A percentile compares a stretch with the other conserved stretches of the same genome.
Conservation (phyloP, 2,888 invertebrate genomes). For the Eupithecia subfuscata region DNA sequence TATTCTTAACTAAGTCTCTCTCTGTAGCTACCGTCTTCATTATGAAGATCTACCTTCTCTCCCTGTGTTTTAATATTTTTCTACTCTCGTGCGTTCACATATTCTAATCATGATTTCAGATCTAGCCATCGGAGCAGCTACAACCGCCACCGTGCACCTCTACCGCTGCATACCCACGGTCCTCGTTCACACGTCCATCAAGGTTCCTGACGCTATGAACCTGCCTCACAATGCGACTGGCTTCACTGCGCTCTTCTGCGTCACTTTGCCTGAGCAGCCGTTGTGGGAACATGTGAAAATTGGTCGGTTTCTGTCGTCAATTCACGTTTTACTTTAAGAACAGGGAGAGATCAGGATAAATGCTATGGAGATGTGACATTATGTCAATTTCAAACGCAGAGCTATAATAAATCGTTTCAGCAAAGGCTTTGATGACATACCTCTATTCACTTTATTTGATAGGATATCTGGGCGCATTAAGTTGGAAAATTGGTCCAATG, state of each 20-base stretch:
- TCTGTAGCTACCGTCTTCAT: not conserved
- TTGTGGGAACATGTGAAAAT: slow-evolving; percentile 61
- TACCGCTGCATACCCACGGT: slow-evolving; percentile 76
- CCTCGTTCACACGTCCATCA: slow-evolving; percentile 58
- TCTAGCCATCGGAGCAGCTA: slow-evolving; percentile 84
- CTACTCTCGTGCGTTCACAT: not conserved
- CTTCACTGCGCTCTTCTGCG: slow-evolving; percentile 71
- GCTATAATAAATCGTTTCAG: too few relatives aligned
- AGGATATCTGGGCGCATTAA: too few relatives aligned
- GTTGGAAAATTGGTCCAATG: too few relatives aligned
- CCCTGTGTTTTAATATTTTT: not conserved
- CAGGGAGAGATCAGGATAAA: too few relatives aligned
- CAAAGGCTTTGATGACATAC: too few relatives aligned
- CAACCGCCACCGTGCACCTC: slow-evolving; percentile 82
- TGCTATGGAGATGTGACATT: too few relatives aligned
- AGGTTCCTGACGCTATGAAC: slow-evolving; percentile 68
- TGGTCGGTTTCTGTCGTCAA: slow-evolving; percentile 47
- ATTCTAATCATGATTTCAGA: slow-evolving; percentile 68
- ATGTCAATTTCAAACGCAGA: too few relatives aligned
- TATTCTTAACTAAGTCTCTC: too few relatives aligned
- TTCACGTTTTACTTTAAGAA: too few relatives aligned
- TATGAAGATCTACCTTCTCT: not conserved
- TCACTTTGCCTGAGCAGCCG: slow-evolving; percentile 54
- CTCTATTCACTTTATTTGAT: too few relatives aligned
- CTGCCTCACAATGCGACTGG: slow-evolving; percentile 68